Evolutionary conservation across 1,140 invertebrate species (phyloP).

Genomic region (Liolophura sinensis): DNA sequence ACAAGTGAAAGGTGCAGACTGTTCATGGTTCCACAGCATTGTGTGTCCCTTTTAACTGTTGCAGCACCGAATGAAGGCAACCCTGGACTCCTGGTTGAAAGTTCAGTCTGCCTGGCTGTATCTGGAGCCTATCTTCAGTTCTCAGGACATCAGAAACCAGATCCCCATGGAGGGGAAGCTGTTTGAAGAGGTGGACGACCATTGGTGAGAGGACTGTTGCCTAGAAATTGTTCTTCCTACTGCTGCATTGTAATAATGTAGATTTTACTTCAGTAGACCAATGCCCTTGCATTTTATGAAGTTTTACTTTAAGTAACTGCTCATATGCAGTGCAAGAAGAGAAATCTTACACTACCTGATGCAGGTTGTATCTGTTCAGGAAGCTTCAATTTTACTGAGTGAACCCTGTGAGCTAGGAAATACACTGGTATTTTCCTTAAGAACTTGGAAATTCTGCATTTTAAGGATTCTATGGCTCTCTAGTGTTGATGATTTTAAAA

Average conservation of each 20-base stretch:
- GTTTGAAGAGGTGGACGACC: constrained; percentile 57
- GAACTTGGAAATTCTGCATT: too few relatives aligned
- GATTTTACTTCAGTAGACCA: too few relatives aligned
- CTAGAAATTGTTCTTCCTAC: background rate
- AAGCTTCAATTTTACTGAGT: too few relatives aligned
- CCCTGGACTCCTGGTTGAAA: constrained; percentile 58
- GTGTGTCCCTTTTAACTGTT: constrained; percentile 13
- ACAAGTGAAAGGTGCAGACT: background rate
- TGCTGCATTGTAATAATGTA: background rate
- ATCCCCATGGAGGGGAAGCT: constrained; percentile 59
- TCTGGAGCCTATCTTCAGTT: constrained; percentile 59
- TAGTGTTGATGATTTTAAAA: too few relatives aligned
- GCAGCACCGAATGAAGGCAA: constrained; percentile 60
- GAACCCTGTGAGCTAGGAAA: too few relatives aligned
- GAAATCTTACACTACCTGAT: too few relatives aligned
- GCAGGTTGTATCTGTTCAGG: too few relatives aligned
- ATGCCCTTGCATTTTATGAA: too few relatives aligned
- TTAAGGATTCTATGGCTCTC: too few relatives aligned
- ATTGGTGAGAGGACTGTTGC: constrained; percentile 43
- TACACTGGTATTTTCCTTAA: too few relatives aligned
- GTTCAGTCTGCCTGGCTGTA: constrained; percentile 64
- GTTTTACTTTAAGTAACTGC: too few relatives aligned
- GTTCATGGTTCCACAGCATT: background rate
- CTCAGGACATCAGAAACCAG: constrained; percentile 58
- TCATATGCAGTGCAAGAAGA: too few relatives aligned